Conservation (phyloP, 2,888 invertebrate species). For the Eupithecia dodoneata region DNA sequence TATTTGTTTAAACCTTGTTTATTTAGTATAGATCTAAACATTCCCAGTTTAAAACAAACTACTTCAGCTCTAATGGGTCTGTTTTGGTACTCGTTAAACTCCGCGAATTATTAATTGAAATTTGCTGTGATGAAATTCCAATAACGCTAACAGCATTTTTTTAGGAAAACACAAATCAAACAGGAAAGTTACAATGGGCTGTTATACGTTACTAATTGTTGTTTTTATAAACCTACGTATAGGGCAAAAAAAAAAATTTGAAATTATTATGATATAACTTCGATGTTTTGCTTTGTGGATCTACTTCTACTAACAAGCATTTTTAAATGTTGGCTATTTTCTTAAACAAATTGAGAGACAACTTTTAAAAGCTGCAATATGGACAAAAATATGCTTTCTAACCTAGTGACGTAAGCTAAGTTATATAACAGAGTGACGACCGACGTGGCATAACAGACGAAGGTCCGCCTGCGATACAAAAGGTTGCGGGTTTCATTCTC, state of each 20-base stretch:
- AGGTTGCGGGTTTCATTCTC: too few relatives aligned
- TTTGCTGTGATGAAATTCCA: background rate
- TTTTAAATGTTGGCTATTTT: too few relatives aligned
- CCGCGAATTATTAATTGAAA: background rate
- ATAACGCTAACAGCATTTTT: background rate
- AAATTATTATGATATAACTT: too few relatives aligned
- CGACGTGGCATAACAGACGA: too few relatives aligned
- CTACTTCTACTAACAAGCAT: too few relatives aligned
- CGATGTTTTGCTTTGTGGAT: too few relatives aligned
- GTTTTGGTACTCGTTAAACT: background rate
- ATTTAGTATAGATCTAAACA: slow-evolving; percentile 5
- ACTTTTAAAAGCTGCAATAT: too few relatives aligned
- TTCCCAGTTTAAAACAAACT: slow-evolving; percentile 7
- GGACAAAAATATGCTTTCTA: too few relatives aligned
- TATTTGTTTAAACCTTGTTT: background rate
- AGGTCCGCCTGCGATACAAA: too few relatives aligned
- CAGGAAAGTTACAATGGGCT: background rate
- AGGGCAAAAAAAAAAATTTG: background rate
- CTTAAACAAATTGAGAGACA: too few relatives aligned
- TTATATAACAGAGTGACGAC: too few relatives aligned
- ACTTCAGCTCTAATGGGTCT: background rate
- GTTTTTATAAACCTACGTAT: background rate
- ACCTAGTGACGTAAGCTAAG: too few relatives aligned
- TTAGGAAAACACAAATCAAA: background rate
- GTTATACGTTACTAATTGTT: background rate